phyloP scores from a whole-genome alignment of 1,140 invertebrate species.

The Xylocopa sonorina region DNA sequence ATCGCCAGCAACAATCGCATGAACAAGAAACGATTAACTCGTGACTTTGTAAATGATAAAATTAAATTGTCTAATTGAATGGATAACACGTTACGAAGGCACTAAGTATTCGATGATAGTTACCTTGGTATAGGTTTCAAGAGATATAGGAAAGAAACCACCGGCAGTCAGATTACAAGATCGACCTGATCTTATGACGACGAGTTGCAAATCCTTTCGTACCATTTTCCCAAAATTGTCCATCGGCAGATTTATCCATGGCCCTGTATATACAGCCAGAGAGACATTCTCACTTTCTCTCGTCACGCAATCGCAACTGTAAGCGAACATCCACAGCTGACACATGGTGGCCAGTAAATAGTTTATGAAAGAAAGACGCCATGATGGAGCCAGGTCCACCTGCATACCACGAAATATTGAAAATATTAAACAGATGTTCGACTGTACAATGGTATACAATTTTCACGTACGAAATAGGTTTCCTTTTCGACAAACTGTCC shows the following conservation, averaged over 20 bases:
- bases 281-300: constrained; percentile 40
- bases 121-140: constrained; percentile 56
- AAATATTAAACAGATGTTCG: too few relatives aligned
- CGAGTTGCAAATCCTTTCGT: constrained; percentile 1
- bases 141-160: constrained; percentile 55
- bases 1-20: too few relatives aligned
- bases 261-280: constrained; percentile 33
- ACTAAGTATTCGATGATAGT: too few relatives aligned
- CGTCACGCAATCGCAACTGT: constrained; percentile 43
- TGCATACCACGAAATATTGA: not conserved
- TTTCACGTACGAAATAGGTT: too few relatives aligned
- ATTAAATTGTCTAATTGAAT: too few relatives aligned
- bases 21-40: too few relatives aligned
- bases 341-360: constrained; percentile 16
- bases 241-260: constrained; percentile 33
- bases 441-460: too few relatives aligned
- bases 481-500: too few relatives aligned
- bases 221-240: not conserved
- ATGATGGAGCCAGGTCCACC: not conserved
- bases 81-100: too few relatives aligned
- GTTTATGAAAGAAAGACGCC: constrained; percentile 32
- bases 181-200: constrained; percentile 37
- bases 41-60: too few relatives aligned
- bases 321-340: constrained; percentile 54
- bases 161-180: constrained; percentile 48